A percentile compares a stretch with the other conserved stretches of the same genome.
These are phyloP conservation scores for Lepidurus packardi DNA, from an alignment of 1,140 invertebrate genomes.

Conservation along the genomic window DNA sequence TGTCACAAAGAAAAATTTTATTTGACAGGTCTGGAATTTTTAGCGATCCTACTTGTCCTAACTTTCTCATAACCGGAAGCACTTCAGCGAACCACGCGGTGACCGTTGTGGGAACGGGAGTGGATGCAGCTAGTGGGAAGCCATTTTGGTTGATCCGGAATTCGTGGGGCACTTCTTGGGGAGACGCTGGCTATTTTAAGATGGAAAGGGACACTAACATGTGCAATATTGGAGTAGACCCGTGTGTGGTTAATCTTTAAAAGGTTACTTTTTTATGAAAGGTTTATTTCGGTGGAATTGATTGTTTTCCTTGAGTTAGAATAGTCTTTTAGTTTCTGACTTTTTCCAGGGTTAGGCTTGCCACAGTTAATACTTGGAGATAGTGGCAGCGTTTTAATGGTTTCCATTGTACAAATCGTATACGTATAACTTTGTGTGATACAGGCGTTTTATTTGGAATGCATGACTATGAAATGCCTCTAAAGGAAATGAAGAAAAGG, in stretches of 20 bases:
- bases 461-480: too few species aligned
- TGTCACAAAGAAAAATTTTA: background rate
- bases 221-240: slow-evolving; percentile 45
- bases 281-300: background rate
- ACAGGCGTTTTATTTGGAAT: too few species aligned
- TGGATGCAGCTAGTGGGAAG: slow-evolving; percentile 44
- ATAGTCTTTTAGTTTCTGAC: too few species aligned
- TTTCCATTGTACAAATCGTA: too few species aligned
- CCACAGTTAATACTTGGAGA: too few species aligned
- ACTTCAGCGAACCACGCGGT: slow-evolving; percentile 47
- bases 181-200: slow-evolving; percentile 47
- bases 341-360: too few species aligned
- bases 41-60: background rate
- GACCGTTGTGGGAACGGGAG: slow-evolving; percentile 49
- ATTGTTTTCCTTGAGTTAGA: too few species aligned
- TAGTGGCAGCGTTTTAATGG: too few species aligned
- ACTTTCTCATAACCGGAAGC: background rate
- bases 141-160: slow-evolving; percentile 51
- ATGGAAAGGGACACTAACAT: slow-evolving; percentile 46
- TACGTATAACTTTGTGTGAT: too few species aligned
- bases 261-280: background rate
- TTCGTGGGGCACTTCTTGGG: slow-evolving; percentile 50
- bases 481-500: too few species aligned
- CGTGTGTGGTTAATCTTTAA: background rate
- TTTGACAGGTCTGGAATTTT: background rate